Evolutionary conservation across 2,888 invertebrate species (phyloP), one percentile per base, ranked within the genome.

Genomic region (Argynnis bischoffii): DNA sequence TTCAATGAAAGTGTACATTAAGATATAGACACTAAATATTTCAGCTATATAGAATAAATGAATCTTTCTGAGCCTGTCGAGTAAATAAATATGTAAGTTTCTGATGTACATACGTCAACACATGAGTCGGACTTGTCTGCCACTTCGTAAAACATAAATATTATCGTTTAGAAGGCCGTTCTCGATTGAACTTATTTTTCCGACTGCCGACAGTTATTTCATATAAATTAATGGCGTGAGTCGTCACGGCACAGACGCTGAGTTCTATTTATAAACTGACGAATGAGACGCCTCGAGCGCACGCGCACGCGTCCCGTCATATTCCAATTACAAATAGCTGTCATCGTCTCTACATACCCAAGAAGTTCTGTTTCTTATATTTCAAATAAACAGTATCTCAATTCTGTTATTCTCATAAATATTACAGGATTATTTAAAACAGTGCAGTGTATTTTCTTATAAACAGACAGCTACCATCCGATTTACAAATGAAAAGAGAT

Each of bases 181-280:
- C 87, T 83, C 85, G 82, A 90, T 89, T 86, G 85, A 85, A 90
- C 87, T 90, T 89, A 90, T 92, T 92, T 92, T 92, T 92, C 88
- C 85, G 87, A 88, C 89, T 91, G 92, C 90, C 91, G 90, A 92
- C 92, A 92, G 91, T 91, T 92, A 92, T 92, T 92, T 92, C 90
- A 92, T 92, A 92, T 91, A 92, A 92, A 92, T 92, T 91, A 92
- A 92, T 92, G 92, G 92, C 88, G 90, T 84, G 90, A 91, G 91
- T 91, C 91, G 90, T 92, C 90, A 92, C 87, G 88, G 87, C 90
- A 87, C 92, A 92, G 92, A 91, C 92, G 89, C 90, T 83, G 87
- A 82, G 82, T 85, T 90, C 92, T 92, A 92, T 92, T 92, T 91
- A 86, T 92, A 92, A 88, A 84, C 90, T 91, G 92, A 92, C 92